Evolutionary conservation across 2,113 vertebrate genomes (phyloP).

Genomic region (Dolichotis patagonum): DNA sequence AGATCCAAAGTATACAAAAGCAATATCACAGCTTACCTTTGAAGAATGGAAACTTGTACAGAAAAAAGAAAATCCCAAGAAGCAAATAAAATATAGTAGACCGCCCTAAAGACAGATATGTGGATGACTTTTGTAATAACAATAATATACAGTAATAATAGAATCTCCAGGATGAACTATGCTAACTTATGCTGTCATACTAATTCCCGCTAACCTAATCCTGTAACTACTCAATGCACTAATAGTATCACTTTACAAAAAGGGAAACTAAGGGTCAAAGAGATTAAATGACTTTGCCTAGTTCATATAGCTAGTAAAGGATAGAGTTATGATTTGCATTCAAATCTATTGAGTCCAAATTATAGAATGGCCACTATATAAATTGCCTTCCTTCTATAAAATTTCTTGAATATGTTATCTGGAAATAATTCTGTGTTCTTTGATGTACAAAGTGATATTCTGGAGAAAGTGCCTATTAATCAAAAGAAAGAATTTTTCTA

Average conservation of each 20-base stretch:
- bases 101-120: background rate
- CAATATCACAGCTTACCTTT: background rate
- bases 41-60: background rate
- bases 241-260: background rate
- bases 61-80: background rate
- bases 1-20: slow-evolving; percentile 10
- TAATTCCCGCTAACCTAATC: background rate
- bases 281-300: background rate
- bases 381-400: slow-evolving; percentile 25
- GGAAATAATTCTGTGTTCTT: slow-evolving; percentile 8
- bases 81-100: background rate
- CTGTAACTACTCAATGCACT: background rate
- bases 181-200: background rate
- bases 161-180: background rate
- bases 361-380: background rate
- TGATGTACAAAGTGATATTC: slow-evolving; percentile 17
- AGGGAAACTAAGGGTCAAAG: background rate
- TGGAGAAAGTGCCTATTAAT: slow-evolving; percentile 29
- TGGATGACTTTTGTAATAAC: background rate
- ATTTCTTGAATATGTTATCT: background rate
- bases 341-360: background rate
- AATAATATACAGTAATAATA: background rate
- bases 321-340: background rate
- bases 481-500: slow-evolving; percentile 66
- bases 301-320: background rate